Evolutionary conservation across 2,888 invertebrate species (phyloP).

Genomic region (Serripes groenlandicus): DNA sequence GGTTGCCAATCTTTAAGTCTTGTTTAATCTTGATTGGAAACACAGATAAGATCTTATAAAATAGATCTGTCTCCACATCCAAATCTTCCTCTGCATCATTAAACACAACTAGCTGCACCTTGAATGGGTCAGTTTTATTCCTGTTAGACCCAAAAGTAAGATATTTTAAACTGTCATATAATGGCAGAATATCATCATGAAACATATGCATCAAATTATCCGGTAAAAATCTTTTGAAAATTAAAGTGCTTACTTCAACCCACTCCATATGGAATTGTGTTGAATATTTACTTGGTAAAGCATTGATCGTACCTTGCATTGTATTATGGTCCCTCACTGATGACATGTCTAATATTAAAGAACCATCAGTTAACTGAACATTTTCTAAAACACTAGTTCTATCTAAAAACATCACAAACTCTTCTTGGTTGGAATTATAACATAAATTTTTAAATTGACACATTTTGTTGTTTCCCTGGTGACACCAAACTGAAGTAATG

Average conservation of each 20-base stretch:
- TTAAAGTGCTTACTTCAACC: constrained; percentile 74
- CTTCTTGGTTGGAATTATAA: constrained; percentile 82
- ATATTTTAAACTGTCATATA: constrained; percentile 84
- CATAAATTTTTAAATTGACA: constrained; percentile 87
- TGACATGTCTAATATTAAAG: constrained; percentile 83
- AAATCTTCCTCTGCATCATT: constrained; percentile 74
- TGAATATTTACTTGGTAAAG: constrained; percentile 78
- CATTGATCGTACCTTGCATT: constrained; percentile 81
- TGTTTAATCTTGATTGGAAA: constrained; percentile 72
- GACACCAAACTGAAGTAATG: constrained; percentile 56
- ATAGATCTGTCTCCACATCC: constrained; percentile 77
- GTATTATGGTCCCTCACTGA: constrained; percentile 86
- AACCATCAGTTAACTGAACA: constrained; percentile 75
- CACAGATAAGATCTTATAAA: constrained; percentile 85
- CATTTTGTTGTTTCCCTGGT: constrained; percentile 65
- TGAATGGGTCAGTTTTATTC: constrained; percentile 72
- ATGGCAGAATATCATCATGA: constrained; percentile 88
- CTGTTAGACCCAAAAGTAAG: constrained; percentile 47
- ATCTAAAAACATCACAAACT: constrained; percentile 85
- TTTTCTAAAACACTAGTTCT: constrained; percentile 82
- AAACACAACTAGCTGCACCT: constrained; percentile 67
- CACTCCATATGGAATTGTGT: constrained; percentile 70
- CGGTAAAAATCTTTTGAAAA: constrained; percentile 87
- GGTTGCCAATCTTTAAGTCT: constrained; percentile 59
- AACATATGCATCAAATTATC: constrained; percentile 88